Evolutionary conservation across 2,797 vertebrate genomes (phyloP).

Genomic region (Ctenochaetus hawaiiensis): DNA sequence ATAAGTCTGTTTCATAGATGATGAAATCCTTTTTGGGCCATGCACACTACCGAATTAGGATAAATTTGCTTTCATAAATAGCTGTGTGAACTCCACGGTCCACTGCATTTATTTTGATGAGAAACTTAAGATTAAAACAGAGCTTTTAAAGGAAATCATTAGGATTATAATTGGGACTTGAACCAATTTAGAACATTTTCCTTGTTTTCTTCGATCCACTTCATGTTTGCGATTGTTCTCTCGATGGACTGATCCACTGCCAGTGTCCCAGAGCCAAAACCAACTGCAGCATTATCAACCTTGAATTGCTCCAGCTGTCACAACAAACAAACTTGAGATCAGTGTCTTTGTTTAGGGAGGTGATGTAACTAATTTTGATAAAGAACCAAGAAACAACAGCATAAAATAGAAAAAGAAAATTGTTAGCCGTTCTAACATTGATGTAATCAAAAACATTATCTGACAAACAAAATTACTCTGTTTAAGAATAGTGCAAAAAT

Average conservation of each 20-base stretch:
- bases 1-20: background rate
- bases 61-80: background rate
- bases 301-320: constrained; percentile 90
- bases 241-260: constrained; percentile 94
- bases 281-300: constrained; percentile 78
- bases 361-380: background rate
- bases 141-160: background rate
- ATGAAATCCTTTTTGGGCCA: background rate
- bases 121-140: background rate
- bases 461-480: too few relatives aligned
- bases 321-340: background rate
- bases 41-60: background rate
- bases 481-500: too few relatives aligned
- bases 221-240: constrained; percentile 90
- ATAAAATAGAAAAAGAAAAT: too few relatives aligned
- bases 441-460: too few relatives aligned
- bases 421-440: too few relatives aligned
- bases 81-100: background rate
- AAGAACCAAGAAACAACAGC: too few relatives aligned
- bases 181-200: constrained; percentile 84
- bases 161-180: accelerated
- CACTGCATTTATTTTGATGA: background rate
- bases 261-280: constrained; percentile 92
- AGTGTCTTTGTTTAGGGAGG: background rate
- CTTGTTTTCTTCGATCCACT: constrained; percentile 90